These are phyloP conservation scores for Andrena hattorfiana DNA, from an alignment of 2,888 invertebrate genomes.

Conservation along the genomic window DNA sequence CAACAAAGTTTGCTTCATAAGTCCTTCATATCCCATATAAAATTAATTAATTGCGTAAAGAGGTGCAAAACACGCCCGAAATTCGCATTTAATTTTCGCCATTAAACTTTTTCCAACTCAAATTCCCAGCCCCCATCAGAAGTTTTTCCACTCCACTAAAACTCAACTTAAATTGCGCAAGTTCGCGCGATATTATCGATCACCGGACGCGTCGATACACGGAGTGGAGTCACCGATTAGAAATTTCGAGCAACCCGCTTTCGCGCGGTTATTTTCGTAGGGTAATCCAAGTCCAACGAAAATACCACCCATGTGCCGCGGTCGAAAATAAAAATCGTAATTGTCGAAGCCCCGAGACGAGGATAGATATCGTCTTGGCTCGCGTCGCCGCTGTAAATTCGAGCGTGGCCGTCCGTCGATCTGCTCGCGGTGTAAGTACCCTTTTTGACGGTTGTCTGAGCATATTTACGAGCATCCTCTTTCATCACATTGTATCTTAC, in stretches of 20 bases:
- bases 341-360: slow-evolving; percentile 25
- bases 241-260: not conserved
- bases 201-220: not conserved
- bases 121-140: not conserved
- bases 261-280: slow-evolving; percentile 30
- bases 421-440: slow-evolving; percentile 9
- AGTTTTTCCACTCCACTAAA: not conserved
- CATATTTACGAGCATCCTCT: slow-evolving; percentile 51
- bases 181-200: slow-evolving; percentile 24
- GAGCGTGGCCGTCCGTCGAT: slow-evolving; percentile 27
- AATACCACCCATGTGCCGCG: slow-evolving; percentile 35
- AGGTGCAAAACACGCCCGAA: not conserved
- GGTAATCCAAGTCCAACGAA: slow-evolving; percentile 46
- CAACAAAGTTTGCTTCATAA: too few relatives aligned
- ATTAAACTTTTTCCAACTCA: not conserved
- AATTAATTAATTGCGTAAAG: too few relatives aligned
- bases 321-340: slow-evolving; percentile 35
- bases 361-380: slow-evolving; percentile 53
- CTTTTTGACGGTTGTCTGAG: slow-evolving; percentile 47
- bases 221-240: slow-evolving; percentile 8
- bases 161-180: not conserved
- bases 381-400: slow-evolving; percentile 50
- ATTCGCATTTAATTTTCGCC: not conserved
- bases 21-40: too few relatives aligned
- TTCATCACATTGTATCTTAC: slow-evolving; percentile 42